A percentile compares a stretch with the other conserved stretches of the same genome.
Evolutionary conservation across 2,888 invertebrate species (phyloP).

Genomic region (Baronia brevicornis): DNA sequence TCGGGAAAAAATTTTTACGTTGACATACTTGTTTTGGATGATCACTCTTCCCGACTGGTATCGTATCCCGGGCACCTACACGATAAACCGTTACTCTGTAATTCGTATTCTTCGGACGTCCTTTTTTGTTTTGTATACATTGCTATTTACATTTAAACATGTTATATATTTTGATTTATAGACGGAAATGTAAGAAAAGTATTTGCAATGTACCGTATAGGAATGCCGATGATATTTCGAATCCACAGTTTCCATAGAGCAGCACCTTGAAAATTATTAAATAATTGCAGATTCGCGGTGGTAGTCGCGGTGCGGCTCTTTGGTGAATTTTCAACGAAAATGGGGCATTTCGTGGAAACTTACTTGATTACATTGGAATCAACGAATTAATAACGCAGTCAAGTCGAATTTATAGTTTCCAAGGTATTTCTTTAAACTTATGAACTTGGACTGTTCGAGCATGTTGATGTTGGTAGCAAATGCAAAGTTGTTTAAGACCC

Average conservation of each 20-base stretch:
- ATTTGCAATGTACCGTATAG: background rate
- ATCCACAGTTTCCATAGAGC: conserved; percentile 51
- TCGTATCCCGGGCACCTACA: conserved; percentile 59
- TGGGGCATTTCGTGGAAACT: conserved; percentile 51
- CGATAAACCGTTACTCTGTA: conserved; percentile 39
- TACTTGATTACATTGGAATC: conserved; percentile 53
- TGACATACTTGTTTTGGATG: conserved; percentile 45
- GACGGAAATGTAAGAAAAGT: no score
- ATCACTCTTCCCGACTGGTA: conserved; percentile 60
- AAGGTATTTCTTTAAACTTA: background rate
- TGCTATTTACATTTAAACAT: no score
- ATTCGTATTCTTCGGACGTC: conserved; percentile 21
- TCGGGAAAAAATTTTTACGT: conserved; percentile 25
- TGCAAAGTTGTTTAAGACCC: background rate
- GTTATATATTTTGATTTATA: no score
- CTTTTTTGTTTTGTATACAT: conserved; percentile 26
- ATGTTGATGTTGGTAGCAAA: background rate
- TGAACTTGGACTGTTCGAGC: conserved; percentile 1
- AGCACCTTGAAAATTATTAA: conserved; percentile 65
- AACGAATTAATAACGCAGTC: conserved; percentile 50
- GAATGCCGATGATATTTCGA: conserved; percentile 11
- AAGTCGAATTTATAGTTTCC: conserved; percentile 27
- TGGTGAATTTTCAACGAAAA: conserved; percentile 56
- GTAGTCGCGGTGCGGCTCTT: conserved; percentile 42
- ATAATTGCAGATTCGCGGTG: conserved; percentile 63